These are phyloP conservation scores for Trissolcus basalis DNA, from an alignment of 1,140 invertebrate genomes.

Conservation along the genomic window DNA sequence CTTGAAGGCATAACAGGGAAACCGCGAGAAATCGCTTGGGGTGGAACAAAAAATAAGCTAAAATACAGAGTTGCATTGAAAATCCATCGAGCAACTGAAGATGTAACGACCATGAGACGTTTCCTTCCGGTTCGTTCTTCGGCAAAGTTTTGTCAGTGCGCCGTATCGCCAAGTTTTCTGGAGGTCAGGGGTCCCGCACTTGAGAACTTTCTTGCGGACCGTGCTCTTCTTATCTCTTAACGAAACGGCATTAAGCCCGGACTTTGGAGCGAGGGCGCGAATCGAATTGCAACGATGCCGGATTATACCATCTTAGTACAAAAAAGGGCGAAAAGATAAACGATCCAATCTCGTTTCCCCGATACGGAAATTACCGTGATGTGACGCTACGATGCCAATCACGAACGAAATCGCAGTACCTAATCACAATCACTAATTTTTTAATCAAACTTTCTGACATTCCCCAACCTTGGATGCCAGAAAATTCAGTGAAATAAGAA, in stretches of 20 bases:
- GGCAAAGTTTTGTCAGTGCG: constrained; percentile 48
- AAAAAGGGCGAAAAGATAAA: constrained; percentile 44
- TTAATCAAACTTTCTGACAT: too few species aligned
- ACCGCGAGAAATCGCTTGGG: background rate
- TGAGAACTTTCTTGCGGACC: constrained; percentile 61
- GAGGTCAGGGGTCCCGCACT: constrained; percentile 60
- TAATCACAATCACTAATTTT: too few species aligned
- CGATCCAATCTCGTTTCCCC: constrained; percentile 46
- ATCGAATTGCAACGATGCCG: constrained; percentile 59
- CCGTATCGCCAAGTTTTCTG: constrained; percentile 60
- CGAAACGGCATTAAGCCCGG: constrained; percentile 58
- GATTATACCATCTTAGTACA: constrained; percentile 42
- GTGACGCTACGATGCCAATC: constrained; percentile 12
- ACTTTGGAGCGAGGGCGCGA: constrained; percentile 54
- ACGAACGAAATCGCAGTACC: too few species aligned
- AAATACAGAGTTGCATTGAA: constrained; percentile 35
- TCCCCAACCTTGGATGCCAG: too few species aligned
- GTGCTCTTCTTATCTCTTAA: constrained; percentile 62
- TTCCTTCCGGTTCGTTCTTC: constrained; percentile 58
- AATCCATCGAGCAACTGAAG: constrained; percentile 52
- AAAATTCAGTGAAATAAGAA: too few species aligned
- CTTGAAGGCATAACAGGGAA: constrained; percentile 28
- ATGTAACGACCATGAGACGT: constrained; percentile 59
- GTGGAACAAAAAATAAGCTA: background rate
- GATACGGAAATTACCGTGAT: constrained; percentile 54